Evolutionary conservation across 2,888 invertebrate species (phyloP).

Genomic region (Portevinia maculata): DNA sequence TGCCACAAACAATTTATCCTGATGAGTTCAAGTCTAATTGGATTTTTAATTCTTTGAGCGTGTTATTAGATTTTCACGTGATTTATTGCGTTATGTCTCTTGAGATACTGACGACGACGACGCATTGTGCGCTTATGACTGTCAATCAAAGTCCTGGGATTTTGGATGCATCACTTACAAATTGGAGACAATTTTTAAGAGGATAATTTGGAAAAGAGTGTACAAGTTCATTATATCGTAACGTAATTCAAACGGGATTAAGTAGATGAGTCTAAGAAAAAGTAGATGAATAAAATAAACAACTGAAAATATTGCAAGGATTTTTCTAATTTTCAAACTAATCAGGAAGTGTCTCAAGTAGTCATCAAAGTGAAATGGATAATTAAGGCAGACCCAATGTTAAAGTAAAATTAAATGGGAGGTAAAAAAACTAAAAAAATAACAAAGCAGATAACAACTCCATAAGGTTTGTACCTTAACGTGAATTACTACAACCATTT

Average conservation of each 20-base stretch:
- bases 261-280: not conserved
- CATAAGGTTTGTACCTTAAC: no score
- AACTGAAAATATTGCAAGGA: no score
- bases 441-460: no score
- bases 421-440: no score
- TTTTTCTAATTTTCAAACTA: not conserved
- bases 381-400: no score
- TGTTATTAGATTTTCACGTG: slow-evolving; percentile 40
- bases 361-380: no score
- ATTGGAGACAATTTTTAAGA: not conserved
- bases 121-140: not conserved
- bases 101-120: not conserved
- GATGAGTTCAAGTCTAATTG: slow-evolving; percentile 22
- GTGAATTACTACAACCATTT: no score
- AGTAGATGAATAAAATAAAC: not conserved
- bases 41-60: slow-evolving; percentile 47
- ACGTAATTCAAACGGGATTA: not conserved
- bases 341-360: slow-evolving; percentile 24
- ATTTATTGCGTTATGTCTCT: slow-evolving; percentile 30
- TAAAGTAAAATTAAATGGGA: no score
- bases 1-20: slow-evolving; percentile 23
- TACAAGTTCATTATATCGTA: slow-evolving; percentile 6
- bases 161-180: slow-evolving; percentile 4
- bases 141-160: not conserved
- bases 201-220: not conserved